These are phyloP conservation scores for Drosophila histrio DNA, from an alignment of 2,888 invertebrate species.

Conservation along the genomic window DNA sequence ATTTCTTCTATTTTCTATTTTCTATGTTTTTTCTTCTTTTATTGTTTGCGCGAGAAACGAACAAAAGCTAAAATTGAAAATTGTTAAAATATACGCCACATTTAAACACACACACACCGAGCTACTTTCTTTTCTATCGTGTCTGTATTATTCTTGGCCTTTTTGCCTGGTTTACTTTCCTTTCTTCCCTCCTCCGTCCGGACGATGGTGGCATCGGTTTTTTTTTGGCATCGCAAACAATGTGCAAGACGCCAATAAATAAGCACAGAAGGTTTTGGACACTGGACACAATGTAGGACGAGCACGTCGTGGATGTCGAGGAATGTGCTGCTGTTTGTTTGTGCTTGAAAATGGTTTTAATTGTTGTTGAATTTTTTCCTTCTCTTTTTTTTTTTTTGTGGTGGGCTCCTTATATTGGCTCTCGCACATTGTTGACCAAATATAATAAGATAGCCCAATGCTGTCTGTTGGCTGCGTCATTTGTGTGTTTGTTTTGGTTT, in stretches of 20 bases:
- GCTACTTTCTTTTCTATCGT: constrained; percentile 63
- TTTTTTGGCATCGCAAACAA: constrained; percentile 64
- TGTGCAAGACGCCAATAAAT: constrained; percentile 78
- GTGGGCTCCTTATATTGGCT: constrained; percentile 52
- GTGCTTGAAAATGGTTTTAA: constrained; percentile 74
- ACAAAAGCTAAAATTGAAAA: constrained; percentile 79
- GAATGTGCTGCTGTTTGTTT: constrained; percentile 61
- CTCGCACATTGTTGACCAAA: constrained; percentile 72
- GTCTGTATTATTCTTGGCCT: constrained; percentile 65
- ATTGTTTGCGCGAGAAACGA: constrained; percentile 55
- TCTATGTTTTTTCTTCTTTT: constrained; percentile 31
- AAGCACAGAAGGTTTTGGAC: constrained; percentile 51
- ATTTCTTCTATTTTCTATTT: constrained; percentile 24
- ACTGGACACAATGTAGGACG: constrained; percentile 35
- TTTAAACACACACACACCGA: constrained; percentile 26
- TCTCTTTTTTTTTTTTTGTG: constrained; percentile 26
- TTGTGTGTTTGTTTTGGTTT: constrained; percentile 70
- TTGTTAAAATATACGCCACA: constrained; percentile 70
- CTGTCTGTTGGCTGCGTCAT: constrained; percentile 53
- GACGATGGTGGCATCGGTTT: constrained; percentile 3
- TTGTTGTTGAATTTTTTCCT: constrained; percentile 65
- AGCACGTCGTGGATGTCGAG: constrained; percentile 28
- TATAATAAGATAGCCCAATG: constrained; percentile 67
- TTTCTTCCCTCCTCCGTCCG: background rate
- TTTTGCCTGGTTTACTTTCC: constrained; percentile 74